Conservation (phyloP, 2,797 vertebrate species). For the Clarias pachynema region DNA sequence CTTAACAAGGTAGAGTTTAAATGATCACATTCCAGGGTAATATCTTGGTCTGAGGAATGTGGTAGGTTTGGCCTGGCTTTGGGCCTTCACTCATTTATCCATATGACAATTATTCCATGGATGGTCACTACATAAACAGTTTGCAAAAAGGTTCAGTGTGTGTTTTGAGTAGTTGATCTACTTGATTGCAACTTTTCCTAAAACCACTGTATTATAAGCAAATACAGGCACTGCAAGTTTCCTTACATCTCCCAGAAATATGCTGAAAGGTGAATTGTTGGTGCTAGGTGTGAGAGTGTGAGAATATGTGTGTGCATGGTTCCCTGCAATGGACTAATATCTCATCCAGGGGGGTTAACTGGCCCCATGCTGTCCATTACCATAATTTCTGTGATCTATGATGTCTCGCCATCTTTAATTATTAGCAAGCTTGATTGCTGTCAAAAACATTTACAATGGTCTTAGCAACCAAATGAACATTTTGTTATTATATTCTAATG, state of each 20-base stretch:
- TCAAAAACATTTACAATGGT: not conserved
- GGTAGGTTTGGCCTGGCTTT: too few species aligned
- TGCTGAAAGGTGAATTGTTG: not conserved
- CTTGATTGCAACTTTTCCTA: not conserved
- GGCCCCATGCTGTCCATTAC: not conserved
- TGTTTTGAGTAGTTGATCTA: not conserved
- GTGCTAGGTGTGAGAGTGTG: not conserved
- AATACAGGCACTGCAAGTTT: not conserved
- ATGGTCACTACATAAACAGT: not conserved
- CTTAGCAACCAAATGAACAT: not conserved
- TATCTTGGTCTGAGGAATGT: not conserved
- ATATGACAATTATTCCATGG: not conserved
- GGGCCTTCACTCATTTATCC: not conserved
- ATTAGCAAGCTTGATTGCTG: not conserved
- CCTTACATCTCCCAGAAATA: not conserved
- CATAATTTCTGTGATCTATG: not conserved
- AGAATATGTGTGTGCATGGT: not conserved
- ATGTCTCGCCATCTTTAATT: not conserved
- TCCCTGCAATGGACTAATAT: not conserved
- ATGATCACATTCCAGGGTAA: not conserved
- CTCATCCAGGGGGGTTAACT: not conserved
- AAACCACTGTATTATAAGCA: not conserved
- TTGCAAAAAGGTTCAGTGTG: not conserved
- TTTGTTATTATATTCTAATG: not conserved
- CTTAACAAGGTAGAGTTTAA: not conserved